These are phyloP conservation scores for Onychorhynchus coronatus DNA, from an alignment of 2,113 vertebrate genomes.

Conservation along the genomic window DNA sequence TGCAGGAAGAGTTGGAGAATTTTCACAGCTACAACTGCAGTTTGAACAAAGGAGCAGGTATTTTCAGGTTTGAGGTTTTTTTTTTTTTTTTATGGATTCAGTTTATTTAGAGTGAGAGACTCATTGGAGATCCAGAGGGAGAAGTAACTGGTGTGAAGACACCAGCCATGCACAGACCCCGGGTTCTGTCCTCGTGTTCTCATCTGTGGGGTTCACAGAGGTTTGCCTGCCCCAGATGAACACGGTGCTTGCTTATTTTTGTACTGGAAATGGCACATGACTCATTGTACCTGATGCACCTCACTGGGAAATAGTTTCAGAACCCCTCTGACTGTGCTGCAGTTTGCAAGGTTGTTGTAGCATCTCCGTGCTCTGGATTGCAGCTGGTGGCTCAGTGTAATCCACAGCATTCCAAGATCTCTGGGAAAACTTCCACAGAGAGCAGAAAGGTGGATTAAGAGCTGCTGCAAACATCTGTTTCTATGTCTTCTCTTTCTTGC, in stretches of 20 bases:
- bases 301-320: background rate
- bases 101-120: background rate
- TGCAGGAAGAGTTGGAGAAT: background rate
- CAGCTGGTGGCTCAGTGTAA: background rate
- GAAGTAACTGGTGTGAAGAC: background rate
- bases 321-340: background rate
- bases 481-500: background rate
- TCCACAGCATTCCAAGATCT: background rate
- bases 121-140: background rate
- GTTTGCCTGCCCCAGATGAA: background rate
- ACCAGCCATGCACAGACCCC: background rate
- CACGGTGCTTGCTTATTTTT: background rate
- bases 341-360: background rate
- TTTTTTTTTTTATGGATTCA: background rate
- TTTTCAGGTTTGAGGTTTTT: background rate
- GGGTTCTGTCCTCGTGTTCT: background rate
- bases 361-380: background rate
- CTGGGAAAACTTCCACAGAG: background rate
- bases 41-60: background rate
- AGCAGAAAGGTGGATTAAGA: background rate
- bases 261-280: background rate
- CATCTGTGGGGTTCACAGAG: background rate
- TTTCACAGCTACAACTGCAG: background rate
- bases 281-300: background rate
- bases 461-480: background rate